A percentile compares a stretch with the other conserved stretches of the same genome.
phyloP scores from a whole-genome alignment of 2,113 vertebrate species.

The Butorides virescens region DNA sequence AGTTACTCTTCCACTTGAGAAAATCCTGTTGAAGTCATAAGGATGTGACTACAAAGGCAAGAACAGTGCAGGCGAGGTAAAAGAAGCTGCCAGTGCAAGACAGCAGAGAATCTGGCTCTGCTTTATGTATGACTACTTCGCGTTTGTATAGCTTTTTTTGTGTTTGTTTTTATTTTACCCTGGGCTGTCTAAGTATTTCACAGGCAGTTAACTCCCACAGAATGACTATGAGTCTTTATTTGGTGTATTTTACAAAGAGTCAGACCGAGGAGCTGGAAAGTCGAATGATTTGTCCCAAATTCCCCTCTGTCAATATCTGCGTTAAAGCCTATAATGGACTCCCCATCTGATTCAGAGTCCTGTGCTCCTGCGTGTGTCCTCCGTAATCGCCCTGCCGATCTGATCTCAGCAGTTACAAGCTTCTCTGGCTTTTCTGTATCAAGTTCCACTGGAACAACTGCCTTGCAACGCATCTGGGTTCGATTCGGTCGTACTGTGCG shows the following conservation, averaged over 20 bases:
- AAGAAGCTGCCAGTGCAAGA: neutral
- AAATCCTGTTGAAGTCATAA: neutral
- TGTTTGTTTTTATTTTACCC: neutral
- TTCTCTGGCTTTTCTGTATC: conserved; percentile 26
- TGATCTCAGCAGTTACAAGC: conserved; percentile 1
- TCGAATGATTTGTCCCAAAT: neutral
- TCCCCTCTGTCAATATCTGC: neutral
- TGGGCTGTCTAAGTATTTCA: neutral
- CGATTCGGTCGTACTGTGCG: neutral
- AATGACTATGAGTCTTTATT: neutral
- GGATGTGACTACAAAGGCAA: neutral
- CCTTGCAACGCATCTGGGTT: conserved; percentile 4
- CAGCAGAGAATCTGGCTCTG: neutral
- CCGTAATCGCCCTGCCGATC: neutral
- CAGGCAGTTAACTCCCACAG: neutral
- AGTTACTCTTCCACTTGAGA: neutral
- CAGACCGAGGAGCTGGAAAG: neutral
- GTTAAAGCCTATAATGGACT: neutral
- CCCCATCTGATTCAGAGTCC: neutral
- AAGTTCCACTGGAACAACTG: conserved; percentile 58
- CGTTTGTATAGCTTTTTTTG: neutral
- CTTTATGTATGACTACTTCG: neutral
- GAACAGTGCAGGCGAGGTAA: neutral
- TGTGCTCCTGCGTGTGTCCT: neutral
- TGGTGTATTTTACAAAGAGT: neutral